Evolutionary conservation across 2,113 vertebrate genomes (phyloP).

Genomic region (Rhinolophus ferrumequinum): DNA sequence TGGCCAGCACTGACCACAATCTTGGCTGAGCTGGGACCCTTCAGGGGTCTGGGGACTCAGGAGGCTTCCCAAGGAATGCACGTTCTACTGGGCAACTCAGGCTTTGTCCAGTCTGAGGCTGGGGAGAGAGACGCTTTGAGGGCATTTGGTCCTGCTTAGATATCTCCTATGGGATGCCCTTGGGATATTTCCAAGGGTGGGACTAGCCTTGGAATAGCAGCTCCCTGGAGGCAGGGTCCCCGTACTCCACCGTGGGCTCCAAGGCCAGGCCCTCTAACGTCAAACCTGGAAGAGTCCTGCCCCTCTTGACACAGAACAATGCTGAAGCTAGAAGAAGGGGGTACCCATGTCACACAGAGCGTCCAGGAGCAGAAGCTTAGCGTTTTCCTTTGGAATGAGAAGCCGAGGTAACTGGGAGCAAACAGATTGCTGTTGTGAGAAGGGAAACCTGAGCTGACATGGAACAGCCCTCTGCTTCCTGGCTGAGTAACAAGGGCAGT

Average conservation of each 20-base stretch:
- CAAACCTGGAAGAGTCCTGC: not conserved
- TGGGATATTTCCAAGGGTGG: not conserved
- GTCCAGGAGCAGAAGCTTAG: not conserved
- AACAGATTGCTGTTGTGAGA: not conserved
- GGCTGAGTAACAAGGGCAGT: fast-evolving
- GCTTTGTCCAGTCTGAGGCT: not conserved
- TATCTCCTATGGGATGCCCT: not conserved
- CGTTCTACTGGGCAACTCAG: not conserved
- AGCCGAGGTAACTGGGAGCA: not conserved
- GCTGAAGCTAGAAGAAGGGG: not conserved
- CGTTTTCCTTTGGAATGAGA: not conserved
- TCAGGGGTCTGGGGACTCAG: not conserved
- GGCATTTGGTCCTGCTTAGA: not conserved
- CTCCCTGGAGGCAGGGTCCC: not conserved
- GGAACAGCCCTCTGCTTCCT: not conserved
- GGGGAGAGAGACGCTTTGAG: not conserved
- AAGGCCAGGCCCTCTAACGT: not conserved
- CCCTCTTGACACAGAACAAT: not conserved
- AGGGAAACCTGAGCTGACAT: not conserved
- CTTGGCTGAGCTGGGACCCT: not conserved
- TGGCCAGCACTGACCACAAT: not conserved
- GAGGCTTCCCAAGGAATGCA: not conserved
- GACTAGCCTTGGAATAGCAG: not conserved
- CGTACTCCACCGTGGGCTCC: not conserved
- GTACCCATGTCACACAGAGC: not conserved